These are phyloP conservation scores for Pocillopora meandrina DNA, from an alignment of 92 coral and sea anemone genomes.

Conservation along the genomic window DNA sequence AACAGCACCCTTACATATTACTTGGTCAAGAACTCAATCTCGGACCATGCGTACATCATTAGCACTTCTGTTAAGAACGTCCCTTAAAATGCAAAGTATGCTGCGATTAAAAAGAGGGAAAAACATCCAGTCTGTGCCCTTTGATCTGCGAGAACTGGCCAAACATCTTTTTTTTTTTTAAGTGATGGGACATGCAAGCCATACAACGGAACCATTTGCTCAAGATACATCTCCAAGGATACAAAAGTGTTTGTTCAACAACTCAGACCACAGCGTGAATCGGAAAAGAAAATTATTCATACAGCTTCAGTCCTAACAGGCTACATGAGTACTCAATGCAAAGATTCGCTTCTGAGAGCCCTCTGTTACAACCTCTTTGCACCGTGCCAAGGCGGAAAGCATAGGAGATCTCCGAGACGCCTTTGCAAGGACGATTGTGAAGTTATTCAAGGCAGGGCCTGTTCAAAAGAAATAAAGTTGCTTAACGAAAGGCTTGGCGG, in stretches of 20 bases:
- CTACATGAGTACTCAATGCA: constrained; percentile 66
- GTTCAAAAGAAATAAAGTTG: constrained; percentile 84
- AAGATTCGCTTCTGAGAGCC: constrained; percentile 64
- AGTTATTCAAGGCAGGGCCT: constrained; percentile 68
- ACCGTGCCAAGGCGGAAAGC: constrained; percentile 60
- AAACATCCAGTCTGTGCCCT: too few relatives aligned
- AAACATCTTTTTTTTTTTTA: not conserved
- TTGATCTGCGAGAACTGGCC: too few relatives aligned
- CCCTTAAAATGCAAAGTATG: too few relatives aligned
- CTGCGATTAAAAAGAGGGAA: too few relatives aligned
- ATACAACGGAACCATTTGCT: constrained; percentile 67
- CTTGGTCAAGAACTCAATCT: too few relatives aligned
- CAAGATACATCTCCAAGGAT: constrained; percentile 45
- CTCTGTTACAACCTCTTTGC: constrained; percentile 86
- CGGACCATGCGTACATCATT: too few relatives aligned
- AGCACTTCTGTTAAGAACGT: too few relatives aligned
- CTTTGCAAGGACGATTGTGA: constrained; percentile 90
- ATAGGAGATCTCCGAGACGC: constrained; percentile 38
- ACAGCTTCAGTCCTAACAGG: constrained; percentile 42
- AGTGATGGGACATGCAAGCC: constrained; percentile 66
- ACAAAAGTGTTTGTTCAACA: constrained; percentile 51
- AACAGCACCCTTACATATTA: too few relatives aligned
- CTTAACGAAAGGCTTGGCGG: constrained; percentile 50
- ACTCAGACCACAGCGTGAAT: constrained; percentile 54
- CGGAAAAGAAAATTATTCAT: constrained; percentile 55